Evolutionary conservation across 2,888 invertebrate genomes (phyloP).

Genomic region (Notodonta dromedarius): DNA sequence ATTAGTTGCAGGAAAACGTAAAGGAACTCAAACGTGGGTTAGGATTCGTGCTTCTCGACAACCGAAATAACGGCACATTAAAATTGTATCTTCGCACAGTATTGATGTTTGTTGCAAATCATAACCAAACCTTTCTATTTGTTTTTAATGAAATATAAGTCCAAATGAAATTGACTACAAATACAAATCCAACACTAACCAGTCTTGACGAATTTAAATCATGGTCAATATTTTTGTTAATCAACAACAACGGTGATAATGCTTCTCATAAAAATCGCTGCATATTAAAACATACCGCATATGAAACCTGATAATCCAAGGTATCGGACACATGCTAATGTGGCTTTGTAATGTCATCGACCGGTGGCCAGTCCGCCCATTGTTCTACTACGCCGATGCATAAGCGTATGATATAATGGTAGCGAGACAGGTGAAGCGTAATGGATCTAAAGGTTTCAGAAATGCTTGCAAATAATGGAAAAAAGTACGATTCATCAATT

Average conservation of each 20-base stretch:
- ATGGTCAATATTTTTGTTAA: neutral
- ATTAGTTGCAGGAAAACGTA: neutral
- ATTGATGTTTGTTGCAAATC: no score
- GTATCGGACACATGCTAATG: conserved; percentile 40
- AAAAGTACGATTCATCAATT: neutral
- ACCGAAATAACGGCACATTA: no score
- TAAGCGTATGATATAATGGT: conserved; percentile 25
- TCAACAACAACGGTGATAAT: neutral
- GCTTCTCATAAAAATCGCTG: neutral
- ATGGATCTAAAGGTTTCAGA: conserved; percentile 5
- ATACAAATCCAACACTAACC: neutral
- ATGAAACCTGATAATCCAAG: conserved; percentile 37
- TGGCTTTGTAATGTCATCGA: conserved; percentile 59
- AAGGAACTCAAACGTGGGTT: no score
- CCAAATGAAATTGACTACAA: neutral
- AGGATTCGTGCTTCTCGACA: no score
- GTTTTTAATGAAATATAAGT: no score
- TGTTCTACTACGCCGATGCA: conserved; percentile 38
- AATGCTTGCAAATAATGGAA: neutral
- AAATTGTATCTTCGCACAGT: no score
- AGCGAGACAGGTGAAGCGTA: conserved; percentile 22
- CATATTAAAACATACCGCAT: conserved; percentile 9
- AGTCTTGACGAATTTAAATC: no score
- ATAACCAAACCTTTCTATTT: no score
- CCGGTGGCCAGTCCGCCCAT: conserved; percentile 47